Base-by-base conservation (phyloP, 2,888 invertebrate genomes). In the Ypsolopha sequella region DNA sequence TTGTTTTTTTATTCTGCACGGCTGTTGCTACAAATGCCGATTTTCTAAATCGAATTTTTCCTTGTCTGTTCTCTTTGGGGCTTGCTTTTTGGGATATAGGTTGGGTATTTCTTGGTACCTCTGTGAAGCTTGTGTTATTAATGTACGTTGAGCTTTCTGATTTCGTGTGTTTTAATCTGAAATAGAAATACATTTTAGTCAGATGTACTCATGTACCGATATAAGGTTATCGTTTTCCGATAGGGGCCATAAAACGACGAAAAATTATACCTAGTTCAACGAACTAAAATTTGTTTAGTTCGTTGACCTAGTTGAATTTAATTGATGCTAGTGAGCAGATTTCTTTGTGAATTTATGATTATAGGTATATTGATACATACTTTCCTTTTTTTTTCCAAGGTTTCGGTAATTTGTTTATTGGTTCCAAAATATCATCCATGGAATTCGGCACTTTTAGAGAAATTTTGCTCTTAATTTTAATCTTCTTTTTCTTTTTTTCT, bases 11-110 rank as follows among this genome's bases (percentile, higher is more conserved):
- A 35, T 65, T 73, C 63, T 88, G 87, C 36, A 86, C 66, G 2
- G 90, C 89, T 9, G 90, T 88, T 35, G 90, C 88, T 0, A 91
- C 89, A 55, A 89, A 77, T 14, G 89, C 89, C 53, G 89, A 78
- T 58, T 90, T 90, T 61, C 89, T 88, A 61, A 91, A 91, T 55
- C 87, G 87, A 53, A 70, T 71, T 57, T 81, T 84, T 7, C 73
- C 67, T 56, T 73, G 71, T 56, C 68, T 72, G 45, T 54, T 70
- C 56, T 73, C 80, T 54, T 53, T 54, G 48, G 62, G 62, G 38
- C 58, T 70, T 2, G 58, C 52, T 63, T 74, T 80, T 56, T 70
- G 76, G 7, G 55, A 51, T 44, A 58, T 46, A 48, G 60, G 59
- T 53, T 69, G 70, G 55, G 72, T 73, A 54, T 75, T 82, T 52